A percentile compares a stretch with the other conserved stretches of the same genome.
phyloP scores from a whole-genome alignment of 2,797 vertebrate species.

The Neomorphus geoffroyi region DNA sequence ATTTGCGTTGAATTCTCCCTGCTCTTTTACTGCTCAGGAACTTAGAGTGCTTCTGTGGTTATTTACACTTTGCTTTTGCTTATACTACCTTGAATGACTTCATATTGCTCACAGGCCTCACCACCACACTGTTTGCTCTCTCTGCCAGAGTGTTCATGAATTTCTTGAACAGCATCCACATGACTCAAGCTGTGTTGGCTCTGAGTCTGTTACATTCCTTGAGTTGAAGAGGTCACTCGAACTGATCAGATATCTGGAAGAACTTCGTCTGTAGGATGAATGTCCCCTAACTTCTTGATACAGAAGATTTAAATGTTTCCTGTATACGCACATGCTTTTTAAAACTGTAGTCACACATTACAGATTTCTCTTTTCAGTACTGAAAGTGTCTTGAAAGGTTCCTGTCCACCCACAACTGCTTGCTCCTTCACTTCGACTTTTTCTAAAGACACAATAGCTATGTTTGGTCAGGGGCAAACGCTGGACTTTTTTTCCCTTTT shows the following conservation, averaged over 20 bases:
- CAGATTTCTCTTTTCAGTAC: neutral
- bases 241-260: neutral
- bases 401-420: neutral
- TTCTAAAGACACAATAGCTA: neutral
- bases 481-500: neutral
- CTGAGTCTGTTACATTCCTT: neutral
- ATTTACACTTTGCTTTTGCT: neutral
- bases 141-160: neutral
- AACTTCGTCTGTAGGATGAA: neutral
- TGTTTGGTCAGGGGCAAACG: neutral
- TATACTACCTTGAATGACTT: fast-evolving
- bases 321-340: too few relatives aligned
- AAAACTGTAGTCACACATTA: neutral
- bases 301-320: neutral
- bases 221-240: neutral
- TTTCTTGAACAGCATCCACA: fast-evolving
- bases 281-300: neutral
- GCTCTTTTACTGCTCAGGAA: fast-evolving
- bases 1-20: neutral
- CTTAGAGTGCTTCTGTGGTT: neutral
- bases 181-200: neutral
- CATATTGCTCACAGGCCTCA: neutral
- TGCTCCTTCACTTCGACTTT: neutral
- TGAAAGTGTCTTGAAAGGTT: neutral
- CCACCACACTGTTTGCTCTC: neutral